Evolutionary conservation across 2,113 vertebrate genomes (phyloP).

Genomic region (Platichthys stellatus): DNA sequence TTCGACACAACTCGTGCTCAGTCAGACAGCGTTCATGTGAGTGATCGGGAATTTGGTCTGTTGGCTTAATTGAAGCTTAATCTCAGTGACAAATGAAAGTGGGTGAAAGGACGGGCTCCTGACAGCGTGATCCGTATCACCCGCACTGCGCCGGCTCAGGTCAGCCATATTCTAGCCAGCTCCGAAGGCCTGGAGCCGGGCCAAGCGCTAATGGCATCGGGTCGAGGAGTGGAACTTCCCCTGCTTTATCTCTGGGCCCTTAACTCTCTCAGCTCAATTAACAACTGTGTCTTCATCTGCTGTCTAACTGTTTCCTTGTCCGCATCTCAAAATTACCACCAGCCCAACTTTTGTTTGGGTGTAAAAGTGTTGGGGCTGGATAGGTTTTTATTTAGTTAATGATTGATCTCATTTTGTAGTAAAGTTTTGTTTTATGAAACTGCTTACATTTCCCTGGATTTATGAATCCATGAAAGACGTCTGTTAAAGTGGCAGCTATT

Average conservation of each 20-base stretch:
- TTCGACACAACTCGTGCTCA: background rate
- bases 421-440: too few species aligned
- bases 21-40: background rate
- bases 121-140: background rate
- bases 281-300: background rate
- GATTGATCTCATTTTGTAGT: too few species aligned
- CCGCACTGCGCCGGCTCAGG: background rate
- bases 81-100: constrained; percentile 23
- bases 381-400: too few species aligned
- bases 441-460: too few species aligned
- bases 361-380: background rate
- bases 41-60: constrained; percentile 11
- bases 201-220: constrained; percentile 50
- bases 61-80: too few species aligned
- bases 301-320: background rate
- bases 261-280: constrained; percentile 23
- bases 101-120: constrained; percentile 13
- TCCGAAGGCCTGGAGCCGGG: constrained; percentile 40
- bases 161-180: constrained; percentile 15
- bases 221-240: background rate
- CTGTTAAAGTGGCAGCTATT: too few species aligned
- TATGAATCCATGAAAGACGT: too few species aligned
- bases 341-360: background rate
- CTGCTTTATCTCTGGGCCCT: constrained; percentile 26
- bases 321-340: constrained; percentile 10